Base-by-base conservation (phyloP, 2,113 vertebrate genomes). In the Pycnonotus jocosus region DNA sequence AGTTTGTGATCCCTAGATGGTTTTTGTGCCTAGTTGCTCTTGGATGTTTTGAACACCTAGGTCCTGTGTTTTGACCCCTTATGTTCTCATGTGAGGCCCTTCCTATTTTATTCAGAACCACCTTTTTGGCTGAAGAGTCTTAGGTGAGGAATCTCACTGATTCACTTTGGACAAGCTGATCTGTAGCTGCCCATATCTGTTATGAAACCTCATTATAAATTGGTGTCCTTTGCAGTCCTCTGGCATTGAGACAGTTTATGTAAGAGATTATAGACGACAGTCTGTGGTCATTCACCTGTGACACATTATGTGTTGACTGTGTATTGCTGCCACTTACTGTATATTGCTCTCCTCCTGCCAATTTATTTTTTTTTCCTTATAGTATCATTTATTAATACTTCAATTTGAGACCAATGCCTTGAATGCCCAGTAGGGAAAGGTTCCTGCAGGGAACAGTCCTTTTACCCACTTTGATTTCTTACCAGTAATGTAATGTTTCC, bases 201-300 rank as follows among this genome's bases (percentile, higher is more conserved):
- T 92, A 47, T 28, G 69, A 89, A 96, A 81, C 16, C 64, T 84
- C 19, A 31, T 91, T 68, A 87, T 84, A 87, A 87, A 71, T 9
- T 30, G 35, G 44, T 91, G 81, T 92, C 89, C 69, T 95, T 94
- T 86, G n/a, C 58, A 38, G 84, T 89, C 81, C 90, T 91, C 65
- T 94, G 95, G 65, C 90, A 68, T 5, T 28, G 44, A 47, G 35
- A 13, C 25, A 66, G 33, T 84, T 80, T 84, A 62, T 70, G 21
- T 45, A 84, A 70, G 80, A 81, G 42, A 42, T 78, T 54, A 38
- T 27, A 78, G 42, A 66, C 66, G 42, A 17, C 48, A 47, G 35
- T 47, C 57, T 58, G 33, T 38, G 74, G 84, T 62, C 31, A 44
- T 94, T 73, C 78, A 81, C 56, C 35, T 92, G 30, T 66, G 45